Evolutionary conservation across 2,888 invertebrate genomes (phyloP).

Genomic region (Zaprionus lineosus): DNA sequence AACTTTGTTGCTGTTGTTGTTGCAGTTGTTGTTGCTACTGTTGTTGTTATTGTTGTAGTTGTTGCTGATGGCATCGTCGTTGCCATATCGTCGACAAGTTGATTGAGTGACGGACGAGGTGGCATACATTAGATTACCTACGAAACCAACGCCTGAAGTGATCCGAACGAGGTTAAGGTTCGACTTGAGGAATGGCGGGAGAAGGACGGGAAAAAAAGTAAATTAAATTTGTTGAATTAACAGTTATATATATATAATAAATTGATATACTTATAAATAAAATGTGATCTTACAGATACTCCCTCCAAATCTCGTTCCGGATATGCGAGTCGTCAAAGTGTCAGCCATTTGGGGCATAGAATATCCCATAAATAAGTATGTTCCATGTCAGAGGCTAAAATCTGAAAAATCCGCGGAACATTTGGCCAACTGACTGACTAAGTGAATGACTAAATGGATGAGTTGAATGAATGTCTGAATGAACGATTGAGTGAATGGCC

Average conservation of each 20-base stretch:
- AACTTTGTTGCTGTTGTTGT: conserved; percentile 4
- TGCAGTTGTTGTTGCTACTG: conserved; percentile 3
- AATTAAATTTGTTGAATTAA: background rate
- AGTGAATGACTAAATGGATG: conserved; percentile 2
- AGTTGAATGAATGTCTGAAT: conserved; percentile 2
- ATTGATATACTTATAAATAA: background rate
- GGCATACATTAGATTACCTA: too few relatives aligned
- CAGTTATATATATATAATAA: background rate
- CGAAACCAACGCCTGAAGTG: too few relatives aligned
- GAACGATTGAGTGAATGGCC: conserved; percentile 12
- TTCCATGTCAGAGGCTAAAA: conserved; percentile 19
- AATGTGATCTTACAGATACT: too few relatives aligned
- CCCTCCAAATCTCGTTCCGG: too few relatives aligned
- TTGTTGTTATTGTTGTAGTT: background rate
- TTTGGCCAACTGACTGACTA: conserved; percentile 15
- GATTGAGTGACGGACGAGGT: conserved; percentile 42
- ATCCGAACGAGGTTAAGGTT: too few relatives aligned
- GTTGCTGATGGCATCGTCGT: conserved; percentile 13
- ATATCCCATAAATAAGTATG: conserved; percentile 23
- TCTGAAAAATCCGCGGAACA: conserved; percentile 44
- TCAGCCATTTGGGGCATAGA: conserved; percentile 10
- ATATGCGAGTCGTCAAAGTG: background rate
- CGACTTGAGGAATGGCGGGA: too few relatives aligned
- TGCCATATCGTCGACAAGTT: conserved; percentile 23
- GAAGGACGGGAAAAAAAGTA: too few relatives aligned